These are phyloP conservation scores for Tinamus major DNA, from an alignment of 2,797 vertebrate species.

Conservation along the genomic window DNA sequence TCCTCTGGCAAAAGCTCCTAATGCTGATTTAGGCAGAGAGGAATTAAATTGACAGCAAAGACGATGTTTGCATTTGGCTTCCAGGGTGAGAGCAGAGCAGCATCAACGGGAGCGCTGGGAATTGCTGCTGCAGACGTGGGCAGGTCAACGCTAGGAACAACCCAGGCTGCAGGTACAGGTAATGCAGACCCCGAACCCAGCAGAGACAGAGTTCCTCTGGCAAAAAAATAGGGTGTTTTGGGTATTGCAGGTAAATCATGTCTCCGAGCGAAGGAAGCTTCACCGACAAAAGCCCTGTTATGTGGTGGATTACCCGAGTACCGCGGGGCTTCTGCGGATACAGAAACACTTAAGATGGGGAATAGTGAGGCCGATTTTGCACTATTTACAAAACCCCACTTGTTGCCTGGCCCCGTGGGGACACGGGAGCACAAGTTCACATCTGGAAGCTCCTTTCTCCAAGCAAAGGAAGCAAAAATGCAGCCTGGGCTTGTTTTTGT, in stretches of 20 bases:
- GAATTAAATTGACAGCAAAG: background rate
- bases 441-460: background rate
- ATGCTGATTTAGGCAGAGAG: fast-evolving
- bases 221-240: background rate
- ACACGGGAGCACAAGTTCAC: background rate
- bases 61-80: background rate
- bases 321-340: fast-evolving
- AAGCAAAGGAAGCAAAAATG: background rate
- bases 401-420: fast-evolving
- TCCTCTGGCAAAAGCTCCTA: background rate
- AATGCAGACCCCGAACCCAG: background rate
- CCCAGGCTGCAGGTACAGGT: background rate
- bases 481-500: background rate
- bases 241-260: background rate
- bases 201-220: background rate
- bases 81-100: background rate
- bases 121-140: background rate
- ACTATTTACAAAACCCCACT: background rate
- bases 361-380: fast-evolving
- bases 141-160: background rate
- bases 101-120: background rate
- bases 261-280: background rate
- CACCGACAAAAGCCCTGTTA: fast-evolving
- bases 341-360: background rate
- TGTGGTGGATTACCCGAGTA: too few relatives aligned